Conservation (phyloP, 2,113 vertebrate genomes). For the Poecilia latipinna region DNA sequence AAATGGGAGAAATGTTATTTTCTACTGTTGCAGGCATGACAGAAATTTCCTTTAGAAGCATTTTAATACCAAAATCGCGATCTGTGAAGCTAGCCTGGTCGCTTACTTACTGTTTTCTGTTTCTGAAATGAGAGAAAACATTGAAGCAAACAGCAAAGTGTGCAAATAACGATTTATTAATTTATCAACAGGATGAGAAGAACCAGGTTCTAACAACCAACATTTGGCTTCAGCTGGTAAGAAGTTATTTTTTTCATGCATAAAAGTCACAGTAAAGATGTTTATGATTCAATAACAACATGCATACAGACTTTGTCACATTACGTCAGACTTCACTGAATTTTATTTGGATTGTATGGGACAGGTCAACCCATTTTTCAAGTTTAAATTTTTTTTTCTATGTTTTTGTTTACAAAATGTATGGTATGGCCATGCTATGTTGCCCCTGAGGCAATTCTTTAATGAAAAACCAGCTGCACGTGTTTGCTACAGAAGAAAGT, state of each 20-base stretch:
- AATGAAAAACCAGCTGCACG: no score
- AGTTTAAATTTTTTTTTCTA: no score
- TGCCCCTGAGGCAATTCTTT: no score
- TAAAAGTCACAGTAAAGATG: background rate
- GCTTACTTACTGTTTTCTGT: background rate
- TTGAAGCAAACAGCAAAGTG: background rate
- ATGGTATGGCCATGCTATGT: no score
- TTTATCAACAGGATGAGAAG: conserved; percentile 90
- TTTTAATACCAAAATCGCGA: background rate
- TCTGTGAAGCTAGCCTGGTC: background rate
- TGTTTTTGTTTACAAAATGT: no score
- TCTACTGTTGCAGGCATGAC: background rate
- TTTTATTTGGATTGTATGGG: no score
- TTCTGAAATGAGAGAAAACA: conserved; percentile 5
- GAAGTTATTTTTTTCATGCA: conserved; percentile 15
- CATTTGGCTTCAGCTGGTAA: conserved; percentile 94
- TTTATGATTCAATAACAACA: no score
- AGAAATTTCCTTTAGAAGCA: background rate
- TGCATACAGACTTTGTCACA: no score
- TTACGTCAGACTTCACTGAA: no score
- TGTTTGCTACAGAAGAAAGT: no score
- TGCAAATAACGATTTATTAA: background rate
- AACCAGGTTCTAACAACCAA: conserved; percentile 96
- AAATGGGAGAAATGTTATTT: background rate
- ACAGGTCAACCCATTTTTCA: no score